phyloP scores from a whole-genome alignment of 2,888 invertebrate genomes.

The Apoda limacodes region DNA sequence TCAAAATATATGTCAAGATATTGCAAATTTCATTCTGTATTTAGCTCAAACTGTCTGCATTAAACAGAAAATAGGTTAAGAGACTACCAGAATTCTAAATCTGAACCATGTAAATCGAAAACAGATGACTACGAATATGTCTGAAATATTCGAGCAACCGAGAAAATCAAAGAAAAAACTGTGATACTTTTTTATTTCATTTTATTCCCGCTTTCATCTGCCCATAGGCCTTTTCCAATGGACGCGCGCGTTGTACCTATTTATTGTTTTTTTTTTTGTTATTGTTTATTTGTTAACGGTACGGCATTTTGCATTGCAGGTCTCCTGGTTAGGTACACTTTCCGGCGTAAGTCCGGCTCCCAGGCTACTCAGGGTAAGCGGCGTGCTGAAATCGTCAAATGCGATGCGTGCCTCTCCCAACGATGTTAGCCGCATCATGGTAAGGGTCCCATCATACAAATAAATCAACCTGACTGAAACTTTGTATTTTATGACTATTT shows the following conservation, averaged over 20 bases:
- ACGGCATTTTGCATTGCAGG: constrained; percentile 70
- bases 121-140: no score
- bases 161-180: no score
- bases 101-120: no score
- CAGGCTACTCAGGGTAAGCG: constrained; percentile 65
- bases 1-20: no score
- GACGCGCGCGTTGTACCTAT: constrained; percentile 58
- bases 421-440: constrained; percentile 67
- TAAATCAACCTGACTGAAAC: no score
- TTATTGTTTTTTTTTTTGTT: constrained; percentile 48
- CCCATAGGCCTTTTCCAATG: constrained; percentile 62
- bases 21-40: constrained; percentile 40
- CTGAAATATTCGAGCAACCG: constrained; percentile 19
- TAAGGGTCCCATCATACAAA: constrained; percentile 43
- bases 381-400: constrained; percentile 65
- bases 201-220: constrained; percentile 57
- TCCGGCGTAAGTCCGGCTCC: constrained; percentile 70
- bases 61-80: no score
- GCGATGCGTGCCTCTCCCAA: constrained; percentile 70
- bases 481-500: no score
- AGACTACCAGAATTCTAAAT: no score
- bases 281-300: constrained; percentile 66
- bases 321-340: constrained; percentile 72
- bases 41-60: constrained; percentile 55
- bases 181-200: constrained; percentile 45